phyloP scores from a whole-genome alignment of 2,888 invertebrate genomes.

The Seladonia tumulorum region DNA sequence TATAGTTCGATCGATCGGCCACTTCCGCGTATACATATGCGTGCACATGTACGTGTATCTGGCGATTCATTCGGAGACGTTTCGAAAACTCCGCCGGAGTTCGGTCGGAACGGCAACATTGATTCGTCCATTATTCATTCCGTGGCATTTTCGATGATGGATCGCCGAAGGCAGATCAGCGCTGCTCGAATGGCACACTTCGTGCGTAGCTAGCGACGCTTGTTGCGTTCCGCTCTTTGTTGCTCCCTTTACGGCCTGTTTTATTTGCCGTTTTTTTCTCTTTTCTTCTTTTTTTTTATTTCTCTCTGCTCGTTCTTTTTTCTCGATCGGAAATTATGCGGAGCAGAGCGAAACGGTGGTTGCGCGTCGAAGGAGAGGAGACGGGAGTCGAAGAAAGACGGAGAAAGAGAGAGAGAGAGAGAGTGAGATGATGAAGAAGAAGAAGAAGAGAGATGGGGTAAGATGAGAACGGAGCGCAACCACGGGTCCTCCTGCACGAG shows the following conservation, averaged over 20 bases:
- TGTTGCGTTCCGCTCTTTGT: conserved; percentile 1
- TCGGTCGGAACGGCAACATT: conserved; percentile 55
- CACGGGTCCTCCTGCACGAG: conserved; percentile 71
- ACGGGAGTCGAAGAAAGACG: conserved; percentile 17
- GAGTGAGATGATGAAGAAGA: not conserved
- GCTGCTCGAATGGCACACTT: conserved; percentile 62
- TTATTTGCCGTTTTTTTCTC: not conserved
- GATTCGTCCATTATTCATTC: conserved; percentile 75
- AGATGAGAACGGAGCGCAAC: conserved; percentile 63
- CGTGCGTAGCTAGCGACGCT: conserved; percentile 43
- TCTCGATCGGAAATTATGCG: conserved; percentile 59
- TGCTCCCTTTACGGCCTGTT: conserved; percentile 11
- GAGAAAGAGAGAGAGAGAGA: conserved; percentile 19
- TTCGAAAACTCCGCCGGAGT: conserved; percentile 32
- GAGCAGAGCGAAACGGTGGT: conserved; percentile 31
- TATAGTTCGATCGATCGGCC: not conserved
- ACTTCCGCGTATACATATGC: not conserved
- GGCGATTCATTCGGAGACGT: conserved; percentile 11
- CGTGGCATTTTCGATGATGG: conserved; percentile 71
- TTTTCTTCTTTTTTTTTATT: not conserved
- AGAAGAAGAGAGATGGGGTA: conserved; percentile 23
- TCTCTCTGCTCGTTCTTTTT: not conserved
- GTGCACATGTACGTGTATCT: not conserved
- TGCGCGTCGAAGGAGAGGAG: conserved; percentile 23
- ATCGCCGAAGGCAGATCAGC: conserved; percentile 67